Conservation (phyloP, 2,888 invertebrate genomes). For the Crocallis elinguaria region DNA sequence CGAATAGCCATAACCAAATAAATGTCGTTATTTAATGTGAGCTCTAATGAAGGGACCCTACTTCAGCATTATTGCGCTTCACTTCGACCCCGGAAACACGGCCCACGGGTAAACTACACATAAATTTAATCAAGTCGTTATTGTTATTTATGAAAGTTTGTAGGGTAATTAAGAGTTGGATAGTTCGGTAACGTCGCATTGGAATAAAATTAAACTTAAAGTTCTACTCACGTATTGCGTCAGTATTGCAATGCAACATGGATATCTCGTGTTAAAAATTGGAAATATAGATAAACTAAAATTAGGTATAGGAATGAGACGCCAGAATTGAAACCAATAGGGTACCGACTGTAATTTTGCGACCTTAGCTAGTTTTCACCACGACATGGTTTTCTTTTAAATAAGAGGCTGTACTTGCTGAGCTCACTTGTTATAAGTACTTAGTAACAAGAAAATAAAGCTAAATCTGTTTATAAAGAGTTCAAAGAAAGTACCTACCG, state of each 20-base stretch:
- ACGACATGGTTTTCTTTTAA: too few species aligned
- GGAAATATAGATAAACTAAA: too few species aligned
- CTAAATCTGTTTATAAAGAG: too few species aligned
- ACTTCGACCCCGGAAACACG: slow-evolving; percentile 43
- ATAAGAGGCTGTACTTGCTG: too few species aligned
- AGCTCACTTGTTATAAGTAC: too few species aligned
- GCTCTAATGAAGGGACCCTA: slow-evolving; percentile 58
- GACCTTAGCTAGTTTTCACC: too few species aligned
- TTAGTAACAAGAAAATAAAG: too few species aligned
- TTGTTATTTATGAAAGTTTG: slow-evolving; percentile 46
- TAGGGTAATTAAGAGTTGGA: slow-evolving; percentile 27
- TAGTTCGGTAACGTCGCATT: slow-evolving; percentile 19
- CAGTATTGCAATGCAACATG: too few species aligned
- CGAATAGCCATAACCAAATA: slow-evolving; percentile 47
- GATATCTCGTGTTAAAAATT: too few species aligned
- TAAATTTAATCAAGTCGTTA: slow-evolving; percentile 58
- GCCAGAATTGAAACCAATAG: too few species aligned
- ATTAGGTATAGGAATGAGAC: too few species aligned
- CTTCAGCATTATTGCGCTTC: slow-evolving; percentile 57
- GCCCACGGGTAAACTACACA: slow-evolving; percentile 47
- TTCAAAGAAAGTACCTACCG: not conserved
- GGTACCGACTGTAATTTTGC: too few species aligned
- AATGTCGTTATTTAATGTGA: slow-evolving; percentile 55
- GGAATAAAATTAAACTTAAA: slow-evolving; percentile 11
- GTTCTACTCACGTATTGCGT: not conserved